phyloP scores from a whole-genome alignment of 35 echinoderm and acorn worm species.

The Hemicentrotus pulcherrimus region DNA sequence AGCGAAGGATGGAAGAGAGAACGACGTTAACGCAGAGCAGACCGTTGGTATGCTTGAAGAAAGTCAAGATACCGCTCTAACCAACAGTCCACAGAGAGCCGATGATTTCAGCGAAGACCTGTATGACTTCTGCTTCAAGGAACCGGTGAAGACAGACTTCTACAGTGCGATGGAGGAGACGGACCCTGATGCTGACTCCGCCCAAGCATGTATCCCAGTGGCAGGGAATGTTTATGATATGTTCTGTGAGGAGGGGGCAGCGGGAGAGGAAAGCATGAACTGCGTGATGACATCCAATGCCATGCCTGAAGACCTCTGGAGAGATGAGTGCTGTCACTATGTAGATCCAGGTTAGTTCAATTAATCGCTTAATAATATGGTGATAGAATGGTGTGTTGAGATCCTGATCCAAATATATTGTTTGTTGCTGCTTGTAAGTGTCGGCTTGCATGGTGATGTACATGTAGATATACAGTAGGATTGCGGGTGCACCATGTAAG shows the following conservation, averaged over 20 bases:
- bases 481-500: no score
- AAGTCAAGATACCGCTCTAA: background rate
- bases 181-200: background rate
- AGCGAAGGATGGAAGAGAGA: background rate
- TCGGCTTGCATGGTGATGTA: no score
- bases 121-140: slow-evolving; percentile 7
- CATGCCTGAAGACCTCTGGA: background rate
- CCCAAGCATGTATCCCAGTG: background rate
- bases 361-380: background rate
- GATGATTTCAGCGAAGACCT: background rate
- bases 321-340: slow-evolving; percentile 6
- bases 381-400: no score
- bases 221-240: background rate
- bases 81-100: background rate
- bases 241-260: background rate
- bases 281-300: background rate
- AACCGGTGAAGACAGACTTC: background rate
- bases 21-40: background rate
- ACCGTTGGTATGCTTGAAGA: background rate
- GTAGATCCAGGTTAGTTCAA: background rate
- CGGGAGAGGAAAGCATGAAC: background rate
- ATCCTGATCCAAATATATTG: no score
- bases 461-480: no score
- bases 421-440: no score
- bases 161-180: background rate